These are phyloP conservation scores for Microctonus aethiopoides DNA, from an alignment of 2,888 invertebrate species.

Conservation along the genomic window DNA sequence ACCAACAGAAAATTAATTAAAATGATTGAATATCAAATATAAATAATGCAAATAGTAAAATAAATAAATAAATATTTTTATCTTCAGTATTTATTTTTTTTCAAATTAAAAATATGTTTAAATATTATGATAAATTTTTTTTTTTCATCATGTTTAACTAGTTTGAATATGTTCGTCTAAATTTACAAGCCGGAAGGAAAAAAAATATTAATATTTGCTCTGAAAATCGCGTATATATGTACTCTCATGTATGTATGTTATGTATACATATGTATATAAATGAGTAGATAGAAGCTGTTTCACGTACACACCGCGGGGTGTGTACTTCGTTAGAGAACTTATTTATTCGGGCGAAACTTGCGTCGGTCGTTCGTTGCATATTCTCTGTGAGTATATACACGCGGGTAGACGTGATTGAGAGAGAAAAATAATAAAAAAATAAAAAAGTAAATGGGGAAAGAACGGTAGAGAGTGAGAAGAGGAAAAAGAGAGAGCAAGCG, in stretches of 20 bases:
- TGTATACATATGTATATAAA: slow-evolving; percentile 21
- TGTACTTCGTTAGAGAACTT: slow-evolving; percentile 45
- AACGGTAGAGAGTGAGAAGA: slow-evolving; percentile 11
- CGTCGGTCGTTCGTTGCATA: slow-evolving; percentile 42
- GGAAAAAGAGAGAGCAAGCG: neutral
- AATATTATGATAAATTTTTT: neutral
- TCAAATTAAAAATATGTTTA: neutral
- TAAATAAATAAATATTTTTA: no score
- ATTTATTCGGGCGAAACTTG: slow-evolving; percentile 40
- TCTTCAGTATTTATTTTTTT: neutral
- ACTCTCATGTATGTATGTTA: neutral
- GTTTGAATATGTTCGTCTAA: neutral
- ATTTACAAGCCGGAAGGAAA: neutral
- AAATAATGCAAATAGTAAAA: no score
- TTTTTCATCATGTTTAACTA: neutral
- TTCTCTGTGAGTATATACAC: slow-evolving; percentile 34
- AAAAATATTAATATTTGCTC: slow-evolving; percentile 1
- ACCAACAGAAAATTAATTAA: no score
- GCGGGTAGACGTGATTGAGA: slow-evolving; percentile 33
- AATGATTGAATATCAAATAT: no score
- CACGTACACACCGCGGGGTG: slow-evolving; percentile 33
- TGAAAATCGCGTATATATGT: neutral
- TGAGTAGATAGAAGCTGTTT: neutral
- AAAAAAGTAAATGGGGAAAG: no score
- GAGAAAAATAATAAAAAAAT: slow-evolving; percentile 1